These are phyloP conservation scores for Oncorhynchus tshawytscha DNA, from an alignment of 2,113 vertebrate genomes.

Conservation along the genomic window DNA sequence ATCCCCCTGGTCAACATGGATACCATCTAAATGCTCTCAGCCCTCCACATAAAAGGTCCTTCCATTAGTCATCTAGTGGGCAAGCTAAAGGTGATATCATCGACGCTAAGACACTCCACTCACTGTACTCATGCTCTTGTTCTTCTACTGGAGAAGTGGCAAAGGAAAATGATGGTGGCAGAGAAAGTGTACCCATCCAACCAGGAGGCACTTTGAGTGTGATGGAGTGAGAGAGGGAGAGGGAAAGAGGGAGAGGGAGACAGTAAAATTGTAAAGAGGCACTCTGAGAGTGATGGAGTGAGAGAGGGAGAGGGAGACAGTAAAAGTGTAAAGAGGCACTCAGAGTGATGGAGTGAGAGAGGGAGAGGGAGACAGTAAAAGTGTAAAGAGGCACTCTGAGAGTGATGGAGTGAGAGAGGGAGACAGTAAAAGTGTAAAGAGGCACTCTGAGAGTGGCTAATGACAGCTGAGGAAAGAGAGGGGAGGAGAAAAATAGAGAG, in stretches of 20 bases:
- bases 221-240: background rate
- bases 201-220: slow-evolving; percentile 12
- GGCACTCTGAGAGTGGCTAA: background rate
- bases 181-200: slow-evolving; percentile 6
- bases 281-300: background rate
- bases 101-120: background rate
- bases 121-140: background rate
- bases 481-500: background rate
- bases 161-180: slow-evolving; percentile 23
- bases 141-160: slow-evolving; percentile 1
- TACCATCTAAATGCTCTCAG: background rate
- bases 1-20: too few relatives aligned
- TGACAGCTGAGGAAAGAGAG: background rate
- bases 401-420: too few relatives aligned
- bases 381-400: too few relatives aligned
- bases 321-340: too few relatives aligned
- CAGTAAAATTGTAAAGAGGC: background rate
- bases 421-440: background rate
- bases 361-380: too few relatives aligned
- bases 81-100: slow-evolving; percentile 2
- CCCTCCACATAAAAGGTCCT: background rate
- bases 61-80: slow-evolving; percentile 7
- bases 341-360: too few relatives aligned
- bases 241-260: background rate
- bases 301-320: too few relatives aligned